Evolutionary conservation across 2,888 invertebrate species (phyloP), one percentile per base, ranked within the genome.

Genomic region (Girardia tigrina): DNA sequence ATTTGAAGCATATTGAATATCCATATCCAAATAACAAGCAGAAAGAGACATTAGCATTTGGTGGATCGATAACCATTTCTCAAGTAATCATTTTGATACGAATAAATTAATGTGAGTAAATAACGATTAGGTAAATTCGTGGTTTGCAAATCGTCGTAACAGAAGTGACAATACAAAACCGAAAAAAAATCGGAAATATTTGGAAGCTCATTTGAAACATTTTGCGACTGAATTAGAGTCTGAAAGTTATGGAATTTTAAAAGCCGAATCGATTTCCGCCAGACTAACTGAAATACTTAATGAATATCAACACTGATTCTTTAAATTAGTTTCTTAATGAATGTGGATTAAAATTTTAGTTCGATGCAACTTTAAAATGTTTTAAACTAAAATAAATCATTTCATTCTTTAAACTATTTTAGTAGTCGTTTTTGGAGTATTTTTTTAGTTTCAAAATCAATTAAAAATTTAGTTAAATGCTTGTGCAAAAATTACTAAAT

Each of bases 121-220:
- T 36, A 20, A 2, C 6, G 23, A 14, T 14, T 81, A 81, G 75
- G 75, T 75, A 20, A 82, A 82, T 71, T 81, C 82, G 8, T 82
- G 82, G 82, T 82, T 82, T 77, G 82, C 82, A 1, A 82, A 82
- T 75, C 81, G 80, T 70, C 77, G 82, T 26, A 82, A 82, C 76
- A 76, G 82, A 26, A 80, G 81, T 1, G 79, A 80, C 42, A 82
- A 82, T 78, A 82, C 82, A 8, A 81, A 81, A 78, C 80, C 81
- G 0, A 81, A 81, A 76, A 79, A 79, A 70, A 80, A 81, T 77
- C 80, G 80, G 77, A 76, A 79, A 29, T 79, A 80, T 36, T 79
- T 81, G 74, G 80, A 81, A 75, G 4, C 70, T 23, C 70, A 70
- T 70, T 28, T 75, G n/a, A 26, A 29, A 16, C 28, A 73, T n/a